Evolutionary conservation across 2,888 invertebrate genomes (phyloP), one percentile per base, ranked within the genome.

Genomic region (Gari tellinella): DNA sequence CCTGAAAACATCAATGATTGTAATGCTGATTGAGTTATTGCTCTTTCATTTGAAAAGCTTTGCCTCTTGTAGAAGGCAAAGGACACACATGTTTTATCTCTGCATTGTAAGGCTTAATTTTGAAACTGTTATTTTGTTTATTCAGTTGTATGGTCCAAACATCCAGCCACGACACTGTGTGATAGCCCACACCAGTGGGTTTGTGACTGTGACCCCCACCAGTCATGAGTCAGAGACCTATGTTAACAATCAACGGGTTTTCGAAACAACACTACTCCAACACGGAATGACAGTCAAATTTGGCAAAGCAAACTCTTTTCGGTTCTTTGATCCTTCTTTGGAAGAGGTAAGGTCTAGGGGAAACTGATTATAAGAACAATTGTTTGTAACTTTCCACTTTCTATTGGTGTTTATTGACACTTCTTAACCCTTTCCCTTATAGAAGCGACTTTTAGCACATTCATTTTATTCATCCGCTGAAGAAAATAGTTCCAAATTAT

Each of bases 131-230:
- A 15, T 37, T 7, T 64, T 14, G 31, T 41, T 17, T 31, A 84
- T 92, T n/a, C 89, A 93, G 92, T 84, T 94, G 55, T 96, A 96
- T 90, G 98, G 97, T 15, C 96, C 97, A 23, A 97, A 97, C 86
- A 96, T 99, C 82, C 97, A 97, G 93, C 95, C 98, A 14, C 94
- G 97, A 62, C 99, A 99, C 92, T 99, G 99, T 93, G 96, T 98
- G 86, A 96, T 99, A 84, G 96, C 98, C 61, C 95, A 95, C 90
- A 95, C 97, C 66, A 96, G 96, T 81, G 97, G 97, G 57, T 96
- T 98, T 72, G 98, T 97, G 83, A 96, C 96, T 2, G 95, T 99
- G 48, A 99, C 99, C 31, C 99, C 99, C 10, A 95, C 97, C 87
- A 97, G 97, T 89, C 94, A 96, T 26, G 97, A 98, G 92, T 97